These are phyloP conservation scores for Parasteatoda tepidariorum DNA, from an alignment of 1,140 invertebrate genomes.

Conservation along the genomic window DNA sequence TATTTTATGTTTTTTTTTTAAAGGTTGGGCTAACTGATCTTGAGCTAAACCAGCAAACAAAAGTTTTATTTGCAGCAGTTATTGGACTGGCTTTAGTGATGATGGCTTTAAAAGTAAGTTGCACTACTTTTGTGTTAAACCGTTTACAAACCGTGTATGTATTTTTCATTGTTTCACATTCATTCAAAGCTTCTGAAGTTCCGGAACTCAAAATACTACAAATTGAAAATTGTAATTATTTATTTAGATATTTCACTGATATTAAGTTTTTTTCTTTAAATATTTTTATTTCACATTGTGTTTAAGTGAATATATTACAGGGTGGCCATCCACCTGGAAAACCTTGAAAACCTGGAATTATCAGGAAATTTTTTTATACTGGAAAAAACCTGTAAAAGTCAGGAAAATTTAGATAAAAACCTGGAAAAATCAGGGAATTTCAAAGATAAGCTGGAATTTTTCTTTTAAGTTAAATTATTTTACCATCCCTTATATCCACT, in stretches of 20 bases:
- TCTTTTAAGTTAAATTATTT: too few relatives aligned
- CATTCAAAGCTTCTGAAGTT: neutral
- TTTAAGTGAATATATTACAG: too few relatives aligned
- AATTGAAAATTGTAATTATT: slow-evolving; percentile 24
- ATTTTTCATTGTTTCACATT: neutral
- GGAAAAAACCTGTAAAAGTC: too few relatives aligned
- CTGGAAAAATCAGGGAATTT: too few relatives aligned
- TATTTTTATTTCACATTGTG: too few relatives aligned
- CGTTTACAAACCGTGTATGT: neutral
- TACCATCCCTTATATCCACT: too few relatives aligned
- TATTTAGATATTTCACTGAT: slow-evolving; percentile 23
- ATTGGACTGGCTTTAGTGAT: slow-evolving; percentile 91
- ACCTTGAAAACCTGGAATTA: too few relatives aligned
- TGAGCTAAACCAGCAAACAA: slow-evolving; percentile 95
- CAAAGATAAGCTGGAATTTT: too few relatives aligned
- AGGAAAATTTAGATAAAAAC: too few relatives aligned
- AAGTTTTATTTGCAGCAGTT: slow-evolving; percentile 93
- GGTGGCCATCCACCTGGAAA: too few relatives aligned
- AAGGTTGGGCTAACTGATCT: slow-evolving; percentile 91
- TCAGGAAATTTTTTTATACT: too few relatives aligned
- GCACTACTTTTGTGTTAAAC: slow-evolving; percentile 1
- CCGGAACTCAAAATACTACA: neutral
- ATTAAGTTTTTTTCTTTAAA: too few relatives aligned
- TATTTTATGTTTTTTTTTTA: neutral
- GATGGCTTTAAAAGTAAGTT: slow-evolving; percentile 82